Percentiles rank a stretch among this genome's conserved stretches.
Conservation (phyloP, 2,797 vertebrate genomes). For the Sebastes taczanowskii region DNA sequence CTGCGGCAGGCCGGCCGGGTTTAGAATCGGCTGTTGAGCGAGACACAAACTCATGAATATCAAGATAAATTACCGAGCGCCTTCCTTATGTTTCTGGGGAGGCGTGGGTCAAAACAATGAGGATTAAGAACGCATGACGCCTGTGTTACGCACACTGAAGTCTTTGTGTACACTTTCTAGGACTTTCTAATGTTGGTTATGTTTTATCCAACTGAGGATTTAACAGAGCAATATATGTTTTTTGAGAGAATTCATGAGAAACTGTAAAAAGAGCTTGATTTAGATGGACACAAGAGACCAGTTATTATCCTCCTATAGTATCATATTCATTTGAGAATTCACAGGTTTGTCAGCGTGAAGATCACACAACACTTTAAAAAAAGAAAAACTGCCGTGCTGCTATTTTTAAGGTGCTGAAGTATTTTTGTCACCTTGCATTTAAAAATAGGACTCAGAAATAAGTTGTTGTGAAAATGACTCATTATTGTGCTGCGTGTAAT, state of each 20-base stretch:
- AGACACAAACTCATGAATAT: slow-evolving; percentile 27
- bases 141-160: not conserved
- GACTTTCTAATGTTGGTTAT: not conserved
- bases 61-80: not conserved
- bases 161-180: not conserved
- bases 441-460: slow-evolving; percentile 38
- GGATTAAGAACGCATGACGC: not conserved
- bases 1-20: slow-evolving; percentile 89
- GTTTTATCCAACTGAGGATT: not conserved
- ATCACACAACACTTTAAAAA: not conserved
- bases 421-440: slow-evolving; percentile 38
- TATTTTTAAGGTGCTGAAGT: slow-evolving; percentile 46
- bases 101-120: not conserved
- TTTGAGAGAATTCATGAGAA: not conserved
- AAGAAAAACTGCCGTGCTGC: not conserved
- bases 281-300: not conserved
- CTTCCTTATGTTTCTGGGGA: slow-evolving; percentile 3
- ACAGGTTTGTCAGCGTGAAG: not conserved
- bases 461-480: slow-evolving; percentile 15
- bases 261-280: not conserved
- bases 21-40: slow-evolving; percentile 85
- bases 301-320: not conserved
- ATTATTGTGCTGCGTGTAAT: slow-evolving; percentile 25
- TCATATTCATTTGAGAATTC: not conserved
- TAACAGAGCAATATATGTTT: not conserved